A percentile compares a stretch with the other conserved stretches of the same genome.
phyloP scores from a whole-genome alignment of 1,140 invertebrate genomes.

The Hylaeus anthracinus region DNA sequence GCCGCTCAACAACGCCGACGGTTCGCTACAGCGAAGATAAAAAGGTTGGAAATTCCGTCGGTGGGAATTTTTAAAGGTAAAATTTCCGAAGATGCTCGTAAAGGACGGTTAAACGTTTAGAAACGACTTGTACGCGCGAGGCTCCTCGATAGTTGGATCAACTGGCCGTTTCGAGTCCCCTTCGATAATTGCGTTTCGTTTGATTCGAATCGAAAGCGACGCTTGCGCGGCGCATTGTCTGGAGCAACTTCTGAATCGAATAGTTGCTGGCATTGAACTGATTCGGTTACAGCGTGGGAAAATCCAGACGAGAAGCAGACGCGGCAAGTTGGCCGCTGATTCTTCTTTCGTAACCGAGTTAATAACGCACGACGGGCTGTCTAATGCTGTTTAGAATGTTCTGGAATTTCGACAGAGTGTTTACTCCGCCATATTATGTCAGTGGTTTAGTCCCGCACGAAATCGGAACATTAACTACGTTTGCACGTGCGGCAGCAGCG shows the following conservation, averaged over 20 bases:
- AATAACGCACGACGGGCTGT: slow-evolving; percentile 14
- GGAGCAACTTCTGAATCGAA: not conserved
- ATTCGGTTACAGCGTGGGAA: not conserved
- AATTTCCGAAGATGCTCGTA: too few species aligned
- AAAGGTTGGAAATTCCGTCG: too few species aligned
- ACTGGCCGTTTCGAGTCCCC: too few species aligned
- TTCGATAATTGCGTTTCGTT: not conserved
- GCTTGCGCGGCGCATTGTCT: not conserved
- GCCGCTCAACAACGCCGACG: too few species aligned
- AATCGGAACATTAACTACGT: slow-evolving; percentile 61
- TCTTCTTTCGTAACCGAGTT: slow-evolving; percentile 26
- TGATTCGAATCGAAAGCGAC: not conserved
- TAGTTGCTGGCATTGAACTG: not conserved
- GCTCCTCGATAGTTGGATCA: too few species aligned
- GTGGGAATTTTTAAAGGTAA: too few species aligned
- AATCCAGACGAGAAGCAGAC: not conserved
- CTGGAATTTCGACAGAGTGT: slow-evolving; percentile 54
- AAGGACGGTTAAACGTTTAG: too few species aligned
- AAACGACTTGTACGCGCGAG: too few species aligned
- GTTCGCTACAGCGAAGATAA: too few species aligned
- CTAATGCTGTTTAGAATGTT: slow-evolving; percentile 25
- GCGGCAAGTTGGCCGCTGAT: not conserved
- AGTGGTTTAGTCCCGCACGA: slow-evolving; percentile 47
- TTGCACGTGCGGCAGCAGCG: slow-evolving; percentile 44
- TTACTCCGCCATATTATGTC: slow-evolving; percentile 55